Base-by-base conservation (phyloP, 35 echinoderm and acorn worm species). In the Stichopus chloronotus region DNA sequence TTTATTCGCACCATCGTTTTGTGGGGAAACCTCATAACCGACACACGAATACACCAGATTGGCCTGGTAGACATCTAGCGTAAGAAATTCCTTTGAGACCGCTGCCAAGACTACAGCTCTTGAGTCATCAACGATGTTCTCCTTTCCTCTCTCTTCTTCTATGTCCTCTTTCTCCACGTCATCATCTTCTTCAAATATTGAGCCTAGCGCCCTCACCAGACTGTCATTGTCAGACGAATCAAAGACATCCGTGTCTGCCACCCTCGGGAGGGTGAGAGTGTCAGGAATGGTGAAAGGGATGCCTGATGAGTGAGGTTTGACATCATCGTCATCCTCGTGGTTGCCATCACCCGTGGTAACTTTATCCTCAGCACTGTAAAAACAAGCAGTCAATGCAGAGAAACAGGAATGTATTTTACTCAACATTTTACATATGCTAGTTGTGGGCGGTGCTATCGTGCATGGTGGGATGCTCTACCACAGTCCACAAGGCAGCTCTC, bases 1-100 rank as follows among this genome's bases (percentile, higher is more conserved):
- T 20, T 56, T 7, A 19, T 6, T 58, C 14, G 55, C 82, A 17
- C 16, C 82, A 16, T 25, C 56, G 4, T 3, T 59, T 16, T 85
- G 17, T 4, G 5, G 55, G 5, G 82, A 58, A 53, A 85, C 17
- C 23, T 85, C 82, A 12, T 58, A n/a, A 25, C 82, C 82, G 55
- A 85, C 21, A 58, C 82, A 85, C 9, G 82, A 85, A 20, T 58
- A 58, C 14, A 85, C 82, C 7, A 19, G 55, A 85, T 58, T 85
- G 52, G 82, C 56, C 82, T 85, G 82, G 55, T 58, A 85, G 5
- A 85, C 55, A 23, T 85, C 82, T 7, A 57, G 54, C 16, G 82
- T 58, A 20, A 85, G 57, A 8, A 8, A 19, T 53, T 85, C 82
- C n/a, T 58, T 57, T n/a, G 82, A 12, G 22, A 85, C 55, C 17